Percentiles rank a stretch among this genome's conserved stretches.
These are phyloP conservation scores for Carcharodon carcharias DNA, from an alignment of 2,797 vertebrate genomes.

Conservation along the genomic window DNA sequence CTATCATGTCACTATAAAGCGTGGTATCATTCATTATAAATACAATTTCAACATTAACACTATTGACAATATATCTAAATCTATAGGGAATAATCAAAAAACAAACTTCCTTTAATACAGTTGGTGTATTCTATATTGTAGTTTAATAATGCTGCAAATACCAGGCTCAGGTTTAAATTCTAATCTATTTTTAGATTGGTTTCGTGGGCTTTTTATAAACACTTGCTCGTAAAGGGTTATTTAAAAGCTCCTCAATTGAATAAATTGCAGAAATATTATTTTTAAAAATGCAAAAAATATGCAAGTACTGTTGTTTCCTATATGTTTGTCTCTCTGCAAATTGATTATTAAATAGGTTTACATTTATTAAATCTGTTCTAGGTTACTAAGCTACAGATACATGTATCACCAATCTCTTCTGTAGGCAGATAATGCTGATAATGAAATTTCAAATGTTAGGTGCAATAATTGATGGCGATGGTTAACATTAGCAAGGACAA, in stretches of 20 bases:
- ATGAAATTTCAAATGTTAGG: background rate
- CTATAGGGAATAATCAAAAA: constrained; percentile 27
- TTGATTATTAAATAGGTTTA: background rate
- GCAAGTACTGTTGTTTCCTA: background rate
- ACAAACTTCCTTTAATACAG: background rate
- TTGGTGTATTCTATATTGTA: background rate
- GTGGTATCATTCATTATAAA: background rate
- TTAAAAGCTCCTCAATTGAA: background rate
- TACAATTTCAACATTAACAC: background rate
- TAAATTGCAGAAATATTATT: background rate
- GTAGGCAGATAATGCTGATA: constrained; percentile 4
- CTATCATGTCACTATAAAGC: background rate
- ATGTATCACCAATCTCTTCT: constrained; percentile 23
- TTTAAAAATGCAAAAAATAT: background rate
- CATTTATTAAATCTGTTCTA: background rate
- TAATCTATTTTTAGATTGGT: constrained; percentile 16
- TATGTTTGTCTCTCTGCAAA: background rate
- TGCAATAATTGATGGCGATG: background rate
- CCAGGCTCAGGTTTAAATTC: background rate
- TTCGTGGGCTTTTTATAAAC: background rate
- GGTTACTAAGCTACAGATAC: constrained; percentile 16
- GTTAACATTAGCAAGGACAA: constrained; percentile 16
- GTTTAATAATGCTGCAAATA: background rate
- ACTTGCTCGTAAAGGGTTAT: background rate
- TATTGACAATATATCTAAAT: background rate